Conservation (phyloP, 2,797 vertebrate species). For the Myotis findleyi region DNA sequence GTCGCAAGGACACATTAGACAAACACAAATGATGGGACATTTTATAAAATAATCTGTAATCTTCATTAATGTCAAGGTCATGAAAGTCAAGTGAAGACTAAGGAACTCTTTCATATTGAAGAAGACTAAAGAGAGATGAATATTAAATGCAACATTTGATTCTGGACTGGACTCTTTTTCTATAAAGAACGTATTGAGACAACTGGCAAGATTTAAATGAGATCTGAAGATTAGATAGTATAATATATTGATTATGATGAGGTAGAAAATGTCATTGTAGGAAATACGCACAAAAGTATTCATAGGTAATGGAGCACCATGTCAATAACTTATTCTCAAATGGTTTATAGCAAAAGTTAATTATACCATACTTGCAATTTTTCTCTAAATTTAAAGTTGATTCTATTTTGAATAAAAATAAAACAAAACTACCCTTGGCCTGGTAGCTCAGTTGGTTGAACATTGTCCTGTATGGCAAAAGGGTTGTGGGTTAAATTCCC, state of each 20-base stretch:
- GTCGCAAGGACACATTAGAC: background rate
- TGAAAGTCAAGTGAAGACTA: constrained; percentile 22
- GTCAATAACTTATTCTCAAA: constrained; percentile 4
- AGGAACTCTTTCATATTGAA: background rate
- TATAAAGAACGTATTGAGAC: background rate
- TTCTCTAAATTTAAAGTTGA: constrained; percentile 8
- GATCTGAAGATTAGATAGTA: background rate
- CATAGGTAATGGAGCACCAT: background rate
- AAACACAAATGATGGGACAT: background rate
- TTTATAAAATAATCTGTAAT: constrained; percentile 43
- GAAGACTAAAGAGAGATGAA: background rate
- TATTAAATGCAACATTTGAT: background rate
- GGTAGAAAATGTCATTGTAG: background rate
- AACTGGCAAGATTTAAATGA: constrained; percentile 32
- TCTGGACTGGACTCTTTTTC: background rate
- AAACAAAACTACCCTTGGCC: background rate
- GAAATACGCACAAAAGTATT: background rate
- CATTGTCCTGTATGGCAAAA: no score
- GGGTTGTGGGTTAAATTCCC: no score
- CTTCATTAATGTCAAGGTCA: background rate
- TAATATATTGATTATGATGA: background rate
- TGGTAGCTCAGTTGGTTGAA: no score
- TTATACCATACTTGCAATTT: background rate
- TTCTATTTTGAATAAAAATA: constrained; percentile 36
- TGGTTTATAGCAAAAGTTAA: background rate